Percentiles rank a stretch among this genome's conserved stretches.
These are phyloP conservation scores for Apamea sordens DNA, from an alignment of 2,888 invertebrate species.

Conservation along the genomic window DNA sequence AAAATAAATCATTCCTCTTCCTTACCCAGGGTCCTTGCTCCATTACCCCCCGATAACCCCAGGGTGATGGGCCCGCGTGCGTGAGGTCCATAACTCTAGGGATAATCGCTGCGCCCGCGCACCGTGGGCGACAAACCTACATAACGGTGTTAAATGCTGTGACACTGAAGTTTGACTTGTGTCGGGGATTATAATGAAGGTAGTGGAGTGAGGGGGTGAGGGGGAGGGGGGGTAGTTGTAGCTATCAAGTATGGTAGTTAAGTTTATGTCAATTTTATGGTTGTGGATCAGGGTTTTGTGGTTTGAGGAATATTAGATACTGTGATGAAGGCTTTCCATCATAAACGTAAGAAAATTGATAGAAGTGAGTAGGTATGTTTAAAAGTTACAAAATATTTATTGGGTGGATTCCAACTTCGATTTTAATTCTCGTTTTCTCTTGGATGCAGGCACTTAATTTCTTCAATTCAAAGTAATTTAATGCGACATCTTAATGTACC, in stretches of 20 bases:
- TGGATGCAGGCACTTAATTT: background rate
- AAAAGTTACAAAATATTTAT: background rate
- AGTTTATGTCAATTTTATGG: constrained; percentile 3
- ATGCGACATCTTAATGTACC: background rate
- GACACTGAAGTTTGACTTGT: constrained; percentile 62
- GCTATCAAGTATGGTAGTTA: background rate
- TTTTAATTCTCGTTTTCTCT: background rate
- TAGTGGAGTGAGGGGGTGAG: background rate
- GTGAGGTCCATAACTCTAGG: constrained; percentile 75
- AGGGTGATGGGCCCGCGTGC: constrained; percentile 69
- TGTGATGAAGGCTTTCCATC: too few species aligned
- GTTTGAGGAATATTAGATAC: background rate
- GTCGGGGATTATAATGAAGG: constrained; percentile 37
- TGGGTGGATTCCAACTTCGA: background rate
- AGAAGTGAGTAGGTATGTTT: background rate
- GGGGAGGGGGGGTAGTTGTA: background rate
- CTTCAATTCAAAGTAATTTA: background rate
- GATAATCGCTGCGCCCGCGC: constrained; percentile 69
- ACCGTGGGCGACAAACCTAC: constrained; percentile 75
- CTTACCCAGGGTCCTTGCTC: constrained; percentile 10
- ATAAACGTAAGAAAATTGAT: background rate
- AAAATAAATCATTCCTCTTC: constrained; percentile 22
- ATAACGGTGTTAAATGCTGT: constrained; percentile 71
- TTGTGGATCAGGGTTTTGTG: background rate
- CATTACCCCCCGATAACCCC: constrained; percentile 61